Conservation (phyloP, 35 echinoderm and acorn worm genomes). For the Amphiura filiformis region DNA sequence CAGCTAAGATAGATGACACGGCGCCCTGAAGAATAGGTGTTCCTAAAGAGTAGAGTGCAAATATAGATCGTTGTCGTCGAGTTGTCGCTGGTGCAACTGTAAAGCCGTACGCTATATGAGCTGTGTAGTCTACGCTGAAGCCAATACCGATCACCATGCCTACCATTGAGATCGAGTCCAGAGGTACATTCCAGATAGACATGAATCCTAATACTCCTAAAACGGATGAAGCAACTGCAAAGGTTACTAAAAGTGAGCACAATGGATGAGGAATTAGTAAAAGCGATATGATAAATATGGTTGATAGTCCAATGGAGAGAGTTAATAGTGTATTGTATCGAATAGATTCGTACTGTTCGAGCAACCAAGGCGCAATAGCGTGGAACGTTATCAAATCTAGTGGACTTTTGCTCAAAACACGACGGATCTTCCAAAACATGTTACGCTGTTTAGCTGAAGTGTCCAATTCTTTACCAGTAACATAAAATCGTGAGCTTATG, state of each 20-base stretch:
- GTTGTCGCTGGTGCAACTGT: background rate
- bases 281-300: constrained; percentile 68
- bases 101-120: constrained; percentile 65
- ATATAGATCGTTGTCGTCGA: background rate
- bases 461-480: background rate
- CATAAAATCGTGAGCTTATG: constrained; percentile 28
- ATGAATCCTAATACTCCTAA: constrained; percentile 65
- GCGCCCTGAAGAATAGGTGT: constrained; percentile 60
- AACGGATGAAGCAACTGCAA: constrained; percentile 59
- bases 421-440: background rate
- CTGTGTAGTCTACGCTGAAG: constrained; percentile 72
- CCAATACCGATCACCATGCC: constrained; percentile 57
- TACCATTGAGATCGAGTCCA: constrained; percentile 78
- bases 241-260: constrained; percentile 56
- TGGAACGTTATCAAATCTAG: background rate
- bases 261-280: constrained; percentile 72
- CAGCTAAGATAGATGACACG: constrained; percentile 42
- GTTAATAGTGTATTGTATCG: constrained; percentile 17
- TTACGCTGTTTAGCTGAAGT: background rate
- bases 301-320: constrained; percentile 20
- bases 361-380: background rate
- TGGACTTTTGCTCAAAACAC: background rate
- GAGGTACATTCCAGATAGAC: constrained; percentile 64
- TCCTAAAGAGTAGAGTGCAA: constrained; percentile 33
- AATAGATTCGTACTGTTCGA: background rate